Percentiles rank a stretch among this genome's conserved stretches.
phyloP scores from a whole-genome alignment of 2,888 invertebrate species.

The Leptopilina drosophilae region DNA sequence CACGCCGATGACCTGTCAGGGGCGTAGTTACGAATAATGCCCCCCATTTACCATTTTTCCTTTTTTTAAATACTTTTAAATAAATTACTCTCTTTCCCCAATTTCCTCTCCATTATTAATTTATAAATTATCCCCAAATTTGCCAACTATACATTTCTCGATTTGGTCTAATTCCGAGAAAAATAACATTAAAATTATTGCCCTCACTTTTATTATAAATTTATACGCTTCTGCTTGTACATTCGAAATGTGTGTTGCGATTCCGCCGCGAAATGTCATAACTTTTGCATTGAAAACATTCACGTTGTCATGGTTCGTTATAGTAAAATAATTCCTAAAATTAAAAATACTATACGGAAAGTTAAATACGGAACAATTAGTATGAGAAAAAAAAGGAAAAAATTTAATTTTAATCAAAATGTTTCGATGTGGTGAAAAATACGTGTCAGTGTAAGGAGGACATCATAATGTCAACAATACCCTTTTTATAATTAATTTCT shows the following conservation, averaged over 20 bases:
- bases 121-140: neutral
- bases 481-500: conserved; percentile 27
- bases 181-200: neutral
- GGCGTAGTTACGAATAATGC: conserved; percentile 1
- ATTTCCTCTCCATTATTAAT: neutral
- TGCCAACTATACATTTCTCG: neutral
- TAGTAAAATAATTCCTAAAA: neutral
- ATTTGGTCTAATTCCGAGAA: neutral
- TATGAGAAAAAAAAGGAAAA: neutral
- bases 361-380: neutral
- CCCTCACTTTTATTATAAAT: neutral
- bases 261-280: conserved; percentile 40
- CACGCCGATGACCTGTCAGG: conserved; percentile 65
- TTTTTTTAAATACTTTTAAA: neutral
- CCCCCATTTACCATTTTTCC: neutral
- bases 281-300: conserved; percentile 29
- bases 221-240: conserved; percentile 2
- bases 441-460: neutral
- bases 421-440: neutral
- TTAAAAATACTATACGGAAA: neutral
- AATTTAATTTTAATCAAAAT: neutral
- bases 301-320: neutral
- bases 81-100: neutral
- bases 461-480: conserved; percentile 18
- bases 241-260: conserved; percentile 25